A percentile compares a stretch with the other conserved stretches of the same genome.
Conservation (phyloP, 1,140 invertebrate species). For the Patella vulgata region DNA sequence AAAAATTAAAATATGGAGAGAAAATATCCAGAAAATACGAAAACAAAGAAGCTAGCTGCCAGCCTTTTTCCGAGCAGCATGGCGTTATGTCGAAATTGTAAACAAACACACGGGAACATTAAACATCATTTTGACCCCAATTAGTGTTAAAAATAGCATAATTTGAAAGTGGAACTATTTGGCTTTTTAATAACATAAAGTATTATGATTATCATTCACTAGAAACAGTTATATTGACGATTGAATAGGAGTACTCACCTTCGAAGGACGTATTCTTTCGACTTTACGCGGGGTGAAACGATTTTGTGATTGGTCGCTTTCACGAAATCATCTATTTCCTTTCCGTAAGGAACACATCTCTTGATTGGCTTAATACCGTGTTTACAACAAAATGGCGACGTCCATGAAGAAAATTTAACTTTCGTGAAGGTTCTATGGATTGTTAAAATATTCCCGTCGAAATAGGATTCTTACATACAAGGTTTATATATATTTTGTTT, state of each 20-base stretch:
- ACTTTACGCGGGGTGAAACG: conserved; percentile 51
- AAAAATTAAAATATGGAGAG: no score
- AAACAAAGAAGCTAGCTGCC: conserved; percentile 10
- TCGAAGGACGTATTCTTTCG: conserved; percentile 46
- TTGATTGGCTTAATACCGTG: conserved; percentile 11
- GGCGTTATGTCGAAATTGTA: conserved; percentile 6
- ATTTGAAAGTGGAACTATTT: conserved; percentile 25
- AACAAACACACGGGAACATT: conserved; percentile 7
- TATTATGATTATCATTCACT: conserved; percentile 2
- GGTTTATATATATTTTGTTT: no score
- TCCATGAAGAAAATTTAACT: no score
- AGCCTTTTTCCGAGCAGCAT: conserved; percentile 6
- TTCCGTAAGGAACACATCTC: conserved; percentile 5
- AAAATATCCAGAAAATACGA: conserved; percentile 17
- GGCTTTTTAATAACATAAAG: conserved; percentile 12
- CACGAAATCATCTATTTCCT: conserved; percentile 8
- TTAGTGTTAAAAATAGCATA: conserved; percentile 5
- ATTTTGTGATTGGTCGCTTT: conserved; percentile 43
- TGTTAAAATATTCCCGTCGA: no score
- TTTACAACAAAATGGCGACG: no score
- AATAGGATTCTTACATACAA: no score
- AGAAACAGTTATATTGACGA: conserved; percentile 18
- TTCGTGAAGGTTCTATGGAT: no score
- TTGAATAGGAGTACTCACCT: conserved; percentile 44
- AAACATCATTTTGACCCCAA: not conserved